Evolutionary conservation across 2,113 vertebrate species (phyloP), one percentile per base, ranked within the genome.

Genomic region (Cyanoliseus patagonus): DNA sequence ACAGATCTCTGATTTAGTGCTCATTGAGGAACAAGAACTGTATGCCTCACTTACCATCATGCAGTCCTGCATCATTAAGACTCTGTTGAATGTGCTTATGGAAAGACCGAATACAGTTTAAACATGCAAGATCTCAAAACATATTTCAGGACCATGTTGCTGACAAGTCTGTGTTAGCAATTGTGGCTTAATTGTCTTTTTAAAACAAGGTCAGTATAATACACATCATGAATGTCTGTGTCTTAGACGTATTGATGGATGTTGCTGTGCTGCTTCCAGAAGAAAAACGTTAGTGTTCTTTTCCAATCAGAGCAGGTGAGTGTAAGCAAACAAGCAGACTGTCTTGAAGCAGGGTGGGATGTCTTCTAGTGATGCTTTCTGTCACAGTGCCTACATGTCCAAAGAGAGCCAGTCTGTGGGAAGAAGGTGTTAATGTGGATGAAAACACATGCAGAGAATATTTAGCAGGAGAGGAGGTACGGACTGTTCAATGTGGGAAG

Each of bases 191-290:
- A 67, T 31, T 39, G 22, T 46, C 41, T 64, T 78, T 77, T 92
- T 18, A 55, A 76, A 35, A 39, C 17, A n/a, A 47, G 31, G 37
- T 67, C 51, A 35, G 16, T 49, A 13, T 35, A 37, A 42, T n/a
- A 33, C 2, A 25, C 3, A 17, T 61, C 28, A 39, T 64, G 17
- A n/a, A 19, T 51, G 35, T 49, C 51, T 52, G 7, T 84, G 20
- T 79, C 42, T 72, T 33, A 28, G 57, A 33, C 0, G 0, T 24
- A 46, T 35, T 69, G 77, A 17, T 3, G 3, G 35, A 8, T 5
- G 23, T 49, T 51, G 59, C 11, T 41, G 24, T 9, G 57, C 47
- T 55, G n/a, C 68, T 66, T 27, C 30, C 41, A 25, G 61, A 85
- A 75, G 24, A 35, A 63, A 80, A 87, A 31, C 0, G 3, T 7